Evolutionary conservation across 2,113 vertebrate species (phyloP).

Genomic region (Chlorodrepanis virens): DNA sequence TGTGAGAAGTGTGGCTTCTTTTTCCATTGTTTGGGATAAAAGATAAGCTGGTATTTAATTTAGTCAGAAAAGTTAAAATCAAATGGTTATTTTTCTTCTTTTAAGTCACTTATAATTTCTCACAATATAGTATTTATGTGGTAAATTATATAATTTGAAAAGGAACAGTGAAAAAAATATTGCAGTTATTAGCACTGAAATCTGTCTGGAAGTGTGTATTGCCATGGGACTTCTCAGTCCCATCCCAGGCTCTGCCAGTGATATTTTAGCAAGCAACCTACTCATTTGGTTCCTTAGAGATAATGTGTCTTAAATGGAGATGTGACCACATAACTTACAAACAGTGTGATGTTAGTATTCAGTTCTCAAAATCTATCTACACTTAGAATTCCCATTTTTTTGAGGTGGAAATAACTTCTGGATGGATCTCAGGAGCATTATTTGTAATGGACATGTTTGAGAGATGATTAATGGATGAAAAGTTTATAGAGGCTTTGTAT

Average conservation of each 20-base stretch:
- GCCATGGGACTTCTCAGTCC: not conserved
- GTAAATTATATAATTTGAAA: not conserved
- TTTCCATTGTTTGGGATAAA: not conserved
- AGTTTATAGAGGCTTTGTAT: not conserved
- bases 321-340: not conserved
- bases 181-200: not conserved
- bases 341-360: not conserved
- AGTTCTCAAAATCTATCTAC: not conserved
- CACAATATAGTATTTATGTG: not conserved
- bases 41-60: not conserved
- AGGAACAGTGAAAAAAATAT: not conserved
- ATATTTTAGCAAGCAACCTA: not conserved
- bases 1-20: not conserved
- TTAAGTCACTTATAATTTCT: not conserved
- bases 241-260: not conserved
- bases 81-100: not conserved
- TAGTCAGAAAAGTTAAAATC: conserved; percentile 18
- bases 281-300: not conserved
- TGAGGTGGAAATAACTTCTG: not conserved
- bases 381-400: not conserved
- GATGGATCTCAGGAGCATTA: not conserved
- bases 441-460: not conserved
- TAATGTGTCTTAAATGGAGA: not conserved
- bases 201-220: not conserved
- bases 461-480: not conserved